phyloP scores from a whole-genome alignment of 2,888 invertebrate species.

The Dynastes hyllus region DNA sequence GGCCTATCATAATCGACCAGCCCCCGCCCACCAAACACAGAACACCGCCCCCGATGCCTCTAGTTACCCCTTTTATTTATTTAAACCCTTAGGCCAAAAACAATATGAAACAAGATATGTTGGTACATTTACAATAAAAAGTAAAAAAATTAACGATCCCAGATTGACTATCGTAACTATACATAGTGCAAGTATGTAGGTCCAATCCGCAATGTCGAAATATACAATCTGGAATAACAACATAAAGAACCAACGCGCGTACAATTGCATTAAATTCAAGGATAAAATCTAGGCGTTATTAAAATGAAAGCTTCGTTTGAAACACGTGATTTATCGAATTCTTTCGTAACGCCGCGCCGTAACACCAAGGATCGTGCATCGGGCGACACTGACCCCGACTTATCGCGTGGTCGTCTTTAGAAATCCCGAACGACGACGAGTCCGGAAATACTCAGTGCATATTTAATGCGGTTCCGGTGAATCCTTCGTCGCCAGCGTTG shows the following conservation, averaged over 20 bases:
- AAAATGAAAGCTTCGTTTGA: background rate
- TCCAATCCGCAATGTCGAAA: too few species aligned
- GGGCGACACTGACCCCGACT: conserved; percentile 10
- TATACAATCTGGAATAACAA: too few species aligned
- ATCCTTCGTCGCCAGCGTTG: conserved; percentile 30
- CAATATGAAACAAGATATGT: too few species aligned
- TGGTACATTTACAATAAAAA: too few species aligned
- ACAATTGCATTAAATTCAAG: background rate
- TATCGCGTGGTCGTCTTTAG: conserved; percentile 11
- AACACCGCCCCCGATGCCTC: too few species aligned
- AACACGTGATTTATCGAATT: background rate
- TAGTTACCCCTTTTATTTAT: too few species aligned
- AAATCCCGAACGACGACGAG: background rate
- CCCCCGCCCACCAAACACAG: too few species aligned
- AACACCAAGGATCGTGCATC: background rate
- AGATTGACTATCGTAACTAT: too few species aligned
- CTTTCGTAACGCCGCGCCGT: background rate
- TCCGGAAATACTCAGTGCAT: conserved; percentile 35
- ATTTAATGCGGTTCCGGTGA: conserved; percentile 38
- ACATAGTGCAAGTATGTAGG: too few species aligned
- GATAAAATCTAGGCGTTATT: conserved; percentile 3
- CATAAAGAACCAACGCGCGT: background rate
- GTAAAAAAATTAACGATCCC: too few species aligned
- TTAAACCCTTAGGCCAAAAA: too few species aligned
- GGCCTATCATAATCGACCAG: too few species aligned